These are phyloP conservation scores for Ahaetulla prasina DNA, from an alignment of 2,113 vertebrate genomes.

Conservation along the genomic window DNA sequence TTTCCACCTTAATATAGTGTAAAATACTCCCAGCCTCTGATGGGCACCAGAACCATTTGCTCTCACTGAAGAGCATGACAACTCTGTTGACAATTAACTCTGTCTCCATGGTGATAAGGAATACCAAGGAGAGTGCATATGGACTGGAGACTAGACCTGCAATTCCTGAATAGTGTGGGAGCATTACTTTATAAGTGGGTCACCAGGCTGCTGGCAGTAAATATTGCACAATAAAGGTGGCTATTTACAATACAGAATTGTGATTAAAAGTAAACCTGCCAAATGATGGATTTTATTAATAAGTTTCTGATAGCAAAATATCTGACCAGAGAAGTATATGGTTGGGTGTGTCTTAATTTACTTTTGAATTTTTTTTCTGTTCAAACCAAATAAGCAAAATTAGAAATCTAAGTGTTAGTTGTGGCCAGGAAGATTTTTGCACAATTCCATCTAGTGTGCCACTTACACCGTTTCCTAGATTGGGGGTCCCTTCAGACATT, in stretches of 20 bases:
- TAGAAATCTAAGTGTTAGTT: not conserved
- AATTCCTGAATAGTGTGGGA: slow-evolving; percentile 3
- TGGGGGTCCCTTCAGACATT: not conserved
- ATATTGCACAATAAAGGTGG: not conserved
- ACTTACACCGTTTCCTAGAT: not conserved
- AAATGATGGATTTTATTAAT: not conserved
- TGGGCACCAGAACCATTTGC: not conserved
- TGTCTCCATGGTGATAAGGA: slow-evolving; percentile 15
- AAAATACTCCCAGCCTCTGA: not conserved
- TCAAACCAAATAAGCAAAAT: not conserved
- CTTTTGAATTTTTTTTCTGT: not conserved
- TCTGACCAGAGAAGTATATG: not conserved
- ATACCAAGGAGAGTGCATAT: not conserved
- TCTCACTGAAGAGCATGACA: slow-evolving; percentile 1
- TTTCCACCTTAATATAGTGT: not conserved
- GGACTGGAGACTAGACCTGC: not conserved
- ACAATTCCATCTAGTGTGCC: not conserved
- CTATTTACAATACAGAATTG: not conserved
- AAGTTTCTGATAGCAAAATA: not conserved
- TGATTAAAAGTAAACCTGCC: not conserved
- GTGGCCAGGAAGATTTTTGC: not conserved
- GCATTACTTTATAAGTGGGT: slow-evolving; percentile 11
- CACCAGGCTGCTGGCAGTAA: not conserved
- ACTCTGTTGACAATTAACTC: slow-evolving; percentile 22
- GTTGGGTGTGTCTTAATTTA: not conserved